Base-by-base conservation (phyloP, 2,797 vertebrate species). In the Buphagus erythrorhynchus region DNA sequence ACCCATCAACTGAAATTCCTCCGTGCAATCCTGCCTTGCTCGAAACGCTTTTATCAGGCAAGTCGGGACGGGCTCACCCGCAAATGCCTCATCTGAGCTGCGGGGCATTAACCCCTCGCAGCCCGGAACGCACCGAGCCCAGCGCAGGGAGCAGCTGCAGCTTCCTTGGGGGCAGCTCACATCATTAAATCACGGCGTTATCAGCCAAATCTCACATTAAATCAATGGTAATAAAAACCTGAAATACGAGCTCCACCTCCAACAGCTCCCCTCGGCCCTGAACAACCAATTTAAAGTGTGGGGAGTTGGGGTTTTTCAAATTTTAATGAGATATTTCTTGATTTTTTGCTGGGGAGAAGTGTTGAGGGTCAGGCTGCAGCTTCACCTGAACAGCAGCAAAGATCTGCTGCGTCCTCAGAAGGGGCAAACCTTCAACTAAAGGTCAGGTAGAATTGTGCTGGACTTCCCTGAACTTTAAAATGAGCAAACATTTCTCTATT, bases 1-100 rank as follows among this genome's bases (percentile, higher is more conserved):
- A 95, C 97, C 83, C 95, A 97, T 92, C 97, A 84, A 94, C 77
- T 62, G 69, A 95, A 97, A 98, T 98, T 98, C 97, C 97, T 97
- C 89, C 13, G 5, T 89, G 96, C 97, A 97, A 96, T 86, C 92
- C 97, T 80, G 87, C 63, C 90, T 96, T 80, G 25, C 96, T 96
- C 96, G 94, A 95, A 96, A 96, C 87, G 95, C 89, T 98, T 97
- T 97, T 89, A 96, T 95, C 87, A 61, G 97, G 91, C 98, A 97
- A 98, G 99, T 98, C 67, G 19, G 61, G 69, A 97, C 97, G 93
- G 62, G 97, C 86, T 79, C 71, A 46, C 15, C 75, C 35, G 6
- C 9, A 42, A 38, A 26, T 43, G 72, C 86, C 89, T 79, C 52
- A 21, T 25, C 68, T 22, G 46, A 10, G 66, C 85, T 68, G 22